Conservation (phyloP, 2,113 vertebrate genomes). For the Heterotis niloticus region DNA sequence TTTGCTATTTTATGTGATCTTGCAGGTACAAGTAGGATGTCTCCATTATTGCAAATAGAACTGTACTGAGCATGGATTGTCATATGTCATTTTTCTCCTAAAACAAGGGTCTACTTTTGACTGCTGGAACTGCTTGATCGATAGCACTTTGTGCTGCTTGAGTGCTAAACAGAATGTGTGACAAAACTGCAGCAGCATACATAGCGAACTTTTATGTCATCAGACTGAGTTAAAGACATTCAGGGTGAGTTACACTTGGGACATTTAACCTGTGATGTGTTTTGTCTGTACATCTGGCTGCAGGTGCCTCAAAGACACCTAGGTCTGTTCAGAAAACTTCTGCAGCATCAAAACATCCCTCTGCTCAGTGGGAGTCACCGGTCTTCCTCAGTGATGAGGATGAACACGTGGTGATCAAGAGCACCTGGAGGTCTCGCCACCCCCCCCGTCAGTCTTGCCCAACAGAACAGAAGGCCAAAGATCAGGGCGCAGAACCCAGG, state of each 20-base stretch:
- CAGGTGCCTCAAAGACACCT: conserved; percentile 41
- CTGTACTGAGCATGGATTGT: neutral
- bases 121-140: too few relatives aligned
- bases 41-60: too few relatives aligned
- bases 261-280: neutral
- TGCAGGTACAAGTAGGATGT: too few relatives aligned
- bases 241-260: neutral
- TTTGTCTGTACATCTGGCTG: neutral
- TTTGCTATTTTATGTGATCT: too few relatives aligned
- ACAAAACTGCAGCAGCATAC: too few relatives aligned
- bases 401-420: conserved; percentile 58
- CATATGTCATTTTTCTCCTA: neutral
- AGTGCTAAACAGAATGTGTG: too few relatives aligned
- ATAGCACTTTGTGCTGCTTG: too few relatives aligned
- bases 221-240: too few relatives aligned
- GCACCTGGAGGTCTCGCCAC: conserved; percentile 59
- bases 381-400: conserved; percentile 70
- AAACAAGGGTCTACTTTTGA: neutral
- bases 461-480: conserved; percentile 5
- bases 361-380: conserved; percentile 46
- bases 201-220: neutral
- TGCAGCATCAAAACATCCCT: conserved; percentile 37
- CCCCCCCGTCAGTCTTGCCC: conserved; percentile 27
- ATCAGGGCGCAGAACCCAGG: conserved; percentile 9
- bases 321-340: conserved; percentile 36